A percentile compares a stretch with the other conserved stretches of the same genome.
These are phyloP conservation scores for Himalopsyche anomala DNA, from an alignment of 2,888 invertebrate genomes.

Conservation along the genomic window DNA sequence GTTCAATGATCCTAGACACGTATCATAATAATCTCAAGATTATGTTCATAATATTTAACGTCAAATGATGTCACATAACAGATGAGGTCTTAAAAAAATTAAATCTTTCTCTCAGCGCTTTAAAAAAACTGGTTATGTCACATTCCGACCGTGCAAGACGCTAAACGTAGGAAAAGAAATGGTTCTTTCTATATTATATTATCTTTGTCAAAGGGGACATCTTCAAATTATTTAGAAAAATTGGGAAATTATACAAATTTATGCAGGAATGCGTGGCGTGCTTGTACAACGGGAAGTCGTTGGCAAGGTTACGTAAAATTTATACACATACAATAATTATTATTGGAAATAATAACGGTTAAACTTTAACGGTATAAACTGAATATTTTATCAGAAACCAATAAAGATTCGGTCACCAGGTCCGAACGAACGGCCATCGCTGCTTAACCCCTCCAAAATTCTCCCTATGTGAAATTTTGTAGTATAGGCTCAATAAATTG, in stretches of 20 bases:
- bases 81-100: conserved; percentile 9
- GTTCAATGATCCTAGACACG: too few species aligned
- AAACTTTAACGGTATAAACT: neutral
- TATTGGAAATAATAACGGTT: neutral
- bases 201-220: conserved; percentile 35
- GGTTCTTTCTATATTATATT: neutral
- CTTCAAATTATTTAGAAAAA: conserved; percentile 58
- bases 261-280: conserved; percentile 60
- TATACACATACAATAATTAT: conserved; percentile 40
- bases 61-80: neutral
- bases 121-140: conserved; percentile 53
- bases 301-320: conserved; percentile 54
- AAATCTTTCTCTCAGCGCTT: neutral
- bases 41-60: too few species aligned
- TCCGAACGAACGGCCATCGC: too few species aligned
- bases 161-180: neutral
- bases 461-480: too few species aligned
- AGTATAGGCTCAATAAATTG: too few species aligned
- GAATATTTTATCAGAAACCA: neutral
- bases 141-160: conserved; percentile 50
- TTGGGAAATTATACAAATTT: conserved; percentile 59
- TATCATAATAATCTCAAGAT: too few species aligned
- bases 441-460: too few species aligned
- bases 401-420: too few species aligned
- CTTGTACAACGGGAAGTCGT: conserved; percentile 46